A percentile compares a stretch with the other conserved stretches of the same genome.
Evolutionary conservation across 2,888 invertebrate genomes (phyloP).

Genomic region (Sturmia bella): DNA sequence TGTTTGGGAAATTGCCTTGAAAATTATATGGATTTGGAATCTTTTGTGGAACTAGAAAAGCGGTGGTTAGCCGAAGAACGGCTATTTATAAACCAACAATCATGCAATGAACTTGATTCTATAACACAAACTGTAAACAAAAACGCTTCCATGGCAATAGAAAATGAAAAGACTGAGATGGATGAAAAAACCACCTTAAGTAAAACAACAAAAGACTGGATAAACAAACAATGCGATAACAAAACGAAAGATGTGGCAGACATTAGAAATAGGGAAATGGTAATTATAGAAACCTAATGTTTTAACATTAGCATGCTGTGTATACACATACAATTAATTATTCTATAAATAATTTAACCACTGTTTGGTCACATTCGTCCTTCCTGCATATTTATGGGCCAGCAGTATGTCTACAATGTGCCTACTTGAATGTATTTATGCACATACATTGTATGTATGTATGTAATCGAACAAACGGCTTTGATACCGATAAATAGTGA

Average conservation of each 20-base stretch:
- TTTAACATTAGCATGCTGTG: neutral
- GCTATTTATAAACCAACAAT: slow-evolving; percentile 66
- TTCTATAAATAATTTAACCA: no score
- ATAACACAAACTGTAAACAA: slow-evolving; percentile 37
- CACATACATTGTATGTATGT: no score
- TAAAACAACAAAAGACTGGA: slow-evolving; percentile 55
- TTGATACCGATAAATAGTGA: no score
- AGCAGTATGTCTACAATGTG: no score
- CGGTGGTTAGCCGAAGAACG: slow-evolving; percentile 73
- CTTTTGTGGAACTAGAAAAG: slow-evolving; percentile 74
- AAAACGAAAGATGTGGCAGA: slow-evolving; percentile 13
- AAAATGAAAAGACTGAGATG: neutral
- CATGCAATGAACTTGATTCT: slow-evolving; percentile 19
- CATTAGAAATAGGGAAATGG: slow-evolving; percentile 25
- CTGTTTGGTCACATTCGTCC: no score
- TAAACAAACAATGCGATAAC: slow-evolving; percentile 47
- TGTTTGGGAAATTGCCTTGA: neutral
- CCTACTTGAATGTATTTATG: no score
- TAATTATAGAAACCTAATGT: neutral
- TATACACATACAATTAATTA: no score
- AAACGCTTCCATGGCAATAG: slow-evolving; percentile 3
- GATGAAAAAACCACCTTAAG: slow-evolving; percentile 29
- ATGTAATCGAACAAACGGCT: no score
- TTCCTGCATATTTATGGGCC: no score
- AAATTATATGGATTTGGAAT: slow-evolving; percentile 74